These are phyloP conservation scores for Megalops atlanticus DNA, from an alignment of 2,113 vertebrate genomes.

Conservation along the genomic window DNA sequence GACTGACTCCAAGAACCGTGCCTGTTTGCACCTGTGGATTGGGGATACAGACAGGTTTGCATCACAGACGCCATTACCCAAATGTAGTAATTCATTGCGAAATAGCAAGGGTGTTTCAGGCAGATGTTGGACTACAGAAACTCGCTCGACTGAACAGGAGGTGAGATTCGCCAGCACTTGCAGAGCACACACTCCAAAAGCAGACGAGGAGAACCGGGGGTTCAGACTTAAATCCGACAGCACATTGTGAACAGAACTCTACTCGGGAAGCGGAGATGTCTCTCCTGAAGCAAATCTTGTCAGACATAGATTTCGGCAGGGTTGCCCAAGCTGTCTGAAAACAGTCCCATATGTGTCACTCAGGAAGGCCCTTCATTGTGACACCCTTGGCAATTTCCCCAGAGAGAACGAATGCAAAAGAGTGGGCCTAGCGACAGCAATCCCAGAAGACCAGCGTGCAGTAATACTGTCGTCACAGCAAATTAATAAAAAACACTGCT, in stretches of 20 bases:
- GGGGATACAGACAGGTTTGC: too few species aligned
- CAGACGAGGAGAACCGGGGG: neutral
- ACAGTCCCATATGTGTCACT: neutral
- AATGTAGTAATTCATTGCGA: too few species aligned
- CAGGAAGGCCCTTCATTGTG: neutral
- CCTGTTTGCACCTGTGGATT: too few species aligned
- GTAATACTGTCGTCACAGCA: too few species aligned
- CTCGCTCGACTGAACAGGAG: too few species aligned
- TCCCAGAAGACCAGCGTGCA: neutral
- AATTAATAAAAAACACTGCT: too few species aligned
- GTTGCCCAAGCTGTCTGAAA: neutral
- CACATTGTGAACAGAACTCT: neutral
- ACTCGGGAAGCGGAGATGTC: neutral
- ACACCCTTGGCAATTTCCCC: neutral
- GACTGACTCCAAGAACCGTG: too few species aligned
- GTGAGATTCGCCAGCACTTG: too few species aligned
- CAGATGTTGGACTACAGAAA: too few species aligned
- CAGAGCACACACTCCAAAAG: too few species aligned
- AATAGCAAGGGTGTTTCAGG: too few species aligned
- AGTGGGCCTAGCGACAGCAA: neutral
- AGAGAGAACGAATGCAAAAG: neutral
- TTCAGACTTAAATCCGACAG: neutral
- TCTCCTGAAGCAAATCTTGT: neutral
- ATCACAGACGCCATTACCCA: too few species aligned
- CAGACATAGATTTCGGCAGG: neutral